phyloP scores from a whole-genome alignment of 2,888 invertebrate species.

The Drosophila differens region DNA sequence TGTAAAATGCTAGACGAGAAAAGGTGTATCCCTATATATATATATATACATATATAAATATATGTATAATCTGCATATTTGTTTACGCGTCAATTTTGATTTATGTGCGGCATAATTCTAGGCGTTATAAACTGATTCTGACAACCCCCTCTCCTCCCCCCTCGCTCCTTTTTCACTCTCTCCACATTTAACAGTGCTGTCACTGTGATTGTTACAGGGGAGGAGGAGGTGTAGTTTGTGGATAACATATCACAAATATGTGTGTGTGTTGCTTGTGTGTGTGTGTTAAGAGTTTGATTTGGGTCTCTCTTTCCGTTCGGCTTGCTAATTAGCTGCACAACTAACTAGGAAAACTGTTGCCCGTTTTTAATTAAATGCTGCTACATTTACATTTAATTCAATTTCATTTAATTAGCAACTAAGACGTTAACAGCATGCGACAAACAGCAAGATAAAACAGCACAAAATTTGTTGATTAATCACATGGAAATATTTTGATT shows the following conservation, averaged over 20 bases:
- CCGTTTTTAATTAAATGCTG: constrained; percentile 32
- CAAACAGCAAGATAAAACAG: neutral
- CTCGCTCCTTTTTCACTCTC: neutral
- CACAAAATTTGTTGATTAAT: neutral
- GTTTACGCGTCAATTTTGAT: constrained; percentile 78
- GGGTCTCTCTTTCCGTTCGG: constrained; percentile 40
- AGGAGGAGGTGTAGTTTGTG: constrained; percentile 5
- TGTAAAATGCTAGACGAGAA: neutral
- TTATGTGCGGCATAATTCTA: constrained; percentile 76
- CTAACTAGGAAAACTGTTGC: constrained; percentile 39
- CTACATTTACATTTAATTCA: constrained; percentile 49
- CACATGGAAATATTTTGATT: neutral
- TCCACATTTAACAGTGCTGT: constrained; percentile 24
- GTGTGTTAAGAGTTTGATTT: constrained; percentile 51
- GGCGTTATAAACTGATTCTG: constrained; percentile 78
- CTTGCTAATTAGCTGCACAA: constrained; percentile 63
- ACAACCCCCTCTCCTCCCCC: constrained; percentile 49
- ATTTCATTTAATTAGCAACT: constrained; percentile 50
- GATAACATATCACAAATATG: constrained; percentile 30
- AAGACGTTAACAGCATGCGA: constrained; percentile 3
- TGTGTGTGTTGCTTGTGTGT: constrained; percentile 10
- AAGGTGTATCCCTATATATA: neutral
- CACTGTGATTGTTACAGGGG: constrained; percentile 13
- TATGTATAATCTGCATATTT: constrained; percentile 46
- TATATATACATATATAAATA: neutral